Evolutionary conservation across 1,140 invertebrate genomes (phyloP).

Genomic region (Phymorhynchus buccinoides): DNA sequence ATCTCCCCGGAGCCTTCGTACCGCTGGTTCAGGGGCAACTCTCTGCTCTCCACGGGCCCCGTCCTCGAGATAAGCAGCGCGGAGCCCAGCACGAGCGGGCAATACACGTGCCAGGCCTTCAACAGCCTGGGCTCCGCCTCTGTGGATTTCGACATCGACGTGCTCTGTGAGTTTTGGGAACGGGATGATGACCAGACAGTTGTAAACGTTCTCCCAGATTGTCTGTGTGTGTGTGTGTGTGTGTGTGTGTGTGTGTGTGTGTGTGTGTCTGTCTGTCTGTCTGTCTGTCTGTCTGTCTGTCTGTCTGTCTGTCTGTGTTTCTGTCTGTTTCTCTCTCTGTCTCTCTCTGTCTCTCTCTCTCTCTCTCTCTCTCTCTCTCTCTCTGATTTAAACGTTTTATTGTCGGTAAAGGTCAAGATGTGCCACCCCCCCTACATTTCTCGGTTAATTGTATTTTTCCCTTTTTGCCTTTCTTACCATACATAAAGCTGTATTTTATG

Average conservation of each 20-base stretch:
- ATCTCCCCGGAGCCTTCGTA: background rate
- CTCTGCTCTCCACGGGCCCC: background rate
- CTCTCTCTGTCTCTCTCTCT: background rate
- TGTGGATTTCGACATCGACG: background rate
- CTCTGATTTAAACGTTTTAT: background rate
- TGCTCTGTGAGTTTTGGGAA: background rate
- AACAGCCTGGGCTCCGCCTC: background rate
- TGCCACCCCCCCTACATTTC: too few relatives aligned
- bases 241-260: slow-evolving; percentile 15
- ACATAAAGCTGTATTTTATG: too few relatives aligned
- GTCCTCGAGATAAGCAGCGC: slow-evolving; percentile 1
- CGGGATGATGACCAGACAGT: background rate
- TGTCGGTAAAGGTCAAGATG: too few relatives aligned
- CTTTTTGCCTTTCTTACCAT: too few relatives aligned
- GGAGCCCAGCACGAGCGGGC: background rate
- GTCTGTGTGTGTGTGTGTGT: slow-evolving; percentile 39
- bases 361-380: slow-evolving; percentile 43
- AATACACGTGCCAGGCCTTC: slow-evolving; percentile 11
- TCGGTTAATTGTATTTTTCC: too few relatives aligned
- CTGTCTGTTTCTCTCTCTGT: slow-evolving; percentile 23
- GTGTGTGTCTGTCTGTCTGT: slow-evolving; percentile 37
- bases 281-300: slow-evolving; percentile 31
- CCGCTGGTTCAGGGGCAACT: slow-evolving; percentile 9
- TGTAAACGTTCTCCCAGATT: too few relatives aligned
- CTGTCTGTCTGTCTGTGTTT: slow-evolving; percentile 29